Percentiles rank a stretch among this genome's conserved stretches.
phyloP scores from a whole-genome alignment of 2,797 vertebrate genomes.

The Leucoraja ocellata region DNA sequence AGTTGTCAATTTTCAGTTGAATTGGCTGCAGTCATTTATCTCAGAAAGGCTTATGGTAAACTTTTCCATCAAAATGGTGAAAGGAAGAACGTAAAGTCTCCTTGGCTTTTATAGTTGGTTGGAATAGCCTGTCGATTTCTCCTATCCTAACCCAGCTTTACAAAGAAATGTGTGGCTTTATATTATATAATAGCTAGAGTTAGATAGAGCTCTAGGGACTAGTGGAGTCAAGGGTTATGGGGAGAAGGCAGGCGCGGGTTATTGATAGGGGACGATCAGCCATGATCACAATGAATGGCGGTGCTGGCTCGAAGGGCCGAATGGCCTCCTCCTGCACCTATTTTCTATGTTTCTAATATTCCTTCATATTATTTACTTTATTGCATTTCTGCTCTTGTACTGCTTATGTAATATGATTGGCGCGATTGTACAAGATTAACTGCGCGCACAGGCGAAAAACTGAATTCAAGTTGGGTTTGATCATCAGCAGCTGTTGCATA shows the following conservation, averaged over 20 bases:
- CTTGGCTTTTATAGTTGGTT: background rate
- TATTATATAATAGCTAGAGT: no score
- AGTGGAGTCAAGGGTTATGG: no score
- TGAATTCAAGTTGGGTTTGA: background rate
- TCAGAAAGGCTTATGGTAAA: background rate
- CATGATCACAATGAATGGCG: no score
- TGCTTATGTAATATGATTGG: background rate
- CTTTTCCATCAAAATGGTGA: background rate
- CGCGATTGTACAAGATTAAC: background rate
- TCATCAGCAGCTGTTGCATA: conserved; percentile 5
- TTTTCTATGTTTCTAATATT: background rate
- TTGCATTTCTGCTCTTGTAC: background rate
- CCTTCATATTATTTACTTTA: conserved; percentile 21
- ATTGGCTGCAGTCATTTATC: background rate
- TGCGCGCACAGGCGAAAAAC: background rate
- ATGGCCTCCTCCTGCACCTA: no score
- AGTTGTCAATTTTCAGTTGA: background rate
- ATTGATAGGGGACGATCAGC: no score
- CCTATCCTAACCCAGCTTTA: background rate
- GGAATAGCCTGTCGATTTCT: background rate
- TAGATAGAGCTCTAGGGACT: no score
- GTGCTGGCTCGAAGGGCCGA: no score
- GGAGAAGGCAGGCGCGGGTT: no score
- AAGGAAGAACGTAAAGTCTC: background rate
- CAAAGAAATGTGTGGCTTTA: background rate